Evolutionary conservation across 1,140 invertebrate species (phyloP).

Genomic region (Nomia melanderi): DNA sequence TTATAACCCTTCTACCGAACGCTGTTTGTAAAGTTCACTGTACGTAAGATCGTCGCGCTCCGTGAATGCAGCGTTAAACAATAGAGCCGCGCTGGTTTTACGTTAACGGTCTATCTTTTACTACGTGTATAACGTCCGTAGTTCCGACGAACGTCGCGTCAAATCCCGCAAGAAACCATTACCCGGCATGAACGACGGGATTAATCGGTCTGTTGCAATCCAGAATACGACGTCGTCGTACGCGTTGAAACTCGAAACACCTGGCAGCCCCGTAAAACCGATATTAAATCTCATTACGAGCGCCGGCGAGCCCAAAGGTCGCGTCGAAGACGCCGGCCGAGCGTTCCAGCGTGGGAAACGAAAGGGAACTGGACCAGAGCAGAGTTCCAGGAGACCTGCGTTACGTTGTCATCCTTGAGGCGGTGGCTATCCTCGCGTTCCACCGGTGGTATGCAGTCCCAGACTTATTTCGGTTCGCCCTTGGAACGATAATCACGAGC

Average conservation of each 20-base stretch:
- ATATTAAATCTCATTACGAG: constrained; percentile 12
- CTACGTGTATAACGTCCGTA: too few species aligned
- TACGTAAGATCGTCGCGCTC: too few species aligned
- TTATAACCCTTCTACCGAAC: too few species aligned
- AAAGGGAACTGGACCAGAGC: neutral
- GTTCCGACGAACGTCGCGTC: neutral
- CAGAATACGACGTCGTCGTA: neutral
- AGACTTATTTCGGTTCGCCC: constrained; percentile 9
- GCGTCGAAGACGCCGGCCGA: neutral
- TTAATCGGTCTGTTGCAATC: neutral
- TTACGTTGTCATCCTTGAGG: constrained; percentile 25
- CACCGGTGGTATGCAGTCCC: neutral
- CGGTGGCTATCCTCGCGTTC: constrained; percentile 5
- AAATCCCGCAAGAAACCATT: neutral
- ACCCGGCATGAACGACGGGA: neutral
- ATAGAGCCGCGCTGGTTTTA: too few species aligned
- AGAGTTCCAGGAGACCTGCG: neutral
- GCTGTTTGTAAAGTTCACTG: too few species aligned
- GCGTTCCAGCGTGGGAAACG: constrained; percentile 4
- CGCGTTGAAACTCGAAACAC: neutral
- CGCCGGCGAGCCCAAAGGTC: constrained; percentile 11
- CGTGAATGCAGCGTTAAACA: too few species aligned
- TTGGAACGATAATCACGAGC: constrained; percentile 21
- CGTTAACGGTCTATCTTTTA: too few species aligned
- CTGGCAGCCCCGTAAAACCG: constrained; percentile 8